phyloP scores from a whole-genome alignment of 2,888 invertebrate species.

The Chymomyza amoena region DNA sequence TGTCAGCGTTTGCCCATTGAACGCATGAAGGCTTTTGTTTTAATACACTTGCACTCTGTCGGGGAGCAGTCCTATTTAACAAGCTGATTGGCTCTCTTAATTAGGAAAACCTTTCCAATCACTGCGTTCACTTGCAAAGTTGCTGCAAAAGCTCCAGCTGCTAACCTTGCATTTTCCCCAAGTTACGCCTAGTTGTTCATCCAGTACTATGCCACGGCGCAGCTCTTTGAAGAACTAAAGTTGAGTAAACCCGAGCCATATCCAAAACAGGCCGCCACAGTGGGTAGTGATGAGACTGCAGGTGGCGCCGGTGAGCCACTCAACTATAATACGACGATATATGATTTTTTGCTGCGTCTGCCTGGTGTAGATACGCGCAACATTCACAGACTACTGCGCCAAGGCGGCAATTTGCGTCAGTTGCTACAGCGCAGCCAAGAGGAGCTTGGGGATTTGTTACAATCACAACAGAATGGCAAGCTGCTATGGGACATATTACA shows the following conservation, averaged over 20 bases:
- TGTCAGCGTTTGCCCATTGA: slow-evolving; percentile 78
- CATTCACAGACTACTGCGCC: slow-evolving; percentile 86
- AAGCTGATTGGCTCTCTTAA: slow-evolving; percentile 95
- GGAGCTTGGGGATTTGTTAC: too few species aligned
- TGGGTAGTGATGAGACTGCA: too few species aligned
- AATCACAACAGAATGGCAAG: too few species aligned
- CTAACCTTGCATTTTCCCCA: slow-evolving; percentile 97
- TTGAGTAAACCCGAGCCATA: too few species aligned
- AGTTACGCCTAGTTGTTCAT: slow-evolving; percentile 95
- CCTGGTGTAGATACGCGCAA: slow-evolving; percentile 95
- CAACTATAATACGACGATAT: slow-evolving; percentile 85
- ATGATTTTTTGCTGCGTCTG: slow-evolving; percentile 90
- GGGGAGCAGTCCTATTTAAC: slow-evolving; percentile 98
- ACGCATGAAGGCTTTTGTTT: slow-evolving; percentile 88
- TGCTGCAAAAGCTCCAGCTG: slow-evolving; percentile 92
- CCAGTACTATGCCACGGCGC: slow-evolving; percentile 97
- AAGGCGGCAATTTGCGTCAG: slow-evolving; percentile 84
- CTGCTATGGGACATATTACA: too few species aligned
- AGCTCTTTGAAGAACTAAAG: too few species aligned
- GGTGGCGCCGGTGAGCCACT: slow-evolving; percentile 78
- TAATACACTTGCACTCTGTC: slow-evolving; percentile 94
- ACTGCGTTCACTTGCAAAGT: slow-evolving; percentile 95
- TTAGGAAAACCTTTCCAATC: slow-evolving; percentile 96
- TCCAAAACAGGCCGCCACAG: too few species aligned
- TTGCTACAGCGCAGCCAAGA: slow-evolving; percentile 82